Percentiles rank a stretch among this genome's conserved stretches.
Conservation (phyloP, 23 tunicate genomes). For the Clavelina lepadiformis region DNA sequence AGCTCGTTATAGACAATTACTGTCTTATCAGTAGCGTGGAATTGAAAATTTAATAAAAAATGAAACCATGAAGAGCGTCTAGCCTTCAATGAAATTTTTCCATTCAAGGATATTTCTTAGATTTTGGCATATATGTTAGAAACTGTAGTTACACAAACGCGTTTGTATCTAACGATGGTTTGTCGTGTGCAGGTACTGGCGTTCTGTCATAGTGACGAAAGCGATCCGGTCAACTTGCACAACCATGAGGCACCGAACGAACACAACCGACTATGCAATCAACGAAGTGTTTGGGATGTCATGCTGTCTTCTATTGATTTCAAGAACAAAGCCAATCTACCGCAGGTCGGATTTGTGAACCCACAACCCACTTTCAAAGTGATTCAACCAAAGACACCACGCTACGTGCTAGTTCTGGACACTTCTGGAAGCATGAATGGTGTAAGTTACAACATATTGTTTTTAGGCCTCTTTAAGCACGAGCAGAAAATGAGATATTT, state of each 20-base stretch:
- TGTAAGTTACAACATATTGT: slow-evolving; percentile 8
- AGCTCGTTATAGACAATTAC: no score
- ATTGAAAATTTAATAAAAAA: no score
- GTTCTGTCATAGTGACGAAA: slow-evolving; percentile 54
- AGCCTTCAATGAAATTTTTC: no score
- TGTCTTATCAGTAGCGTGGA: no score
- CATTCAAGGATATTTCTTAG: no score
- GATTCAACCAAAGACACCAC: slow-evolving; percentile 19
- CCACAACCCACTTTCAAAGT: slow-evolving; percentile 33
- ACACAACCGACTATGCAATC: slow-evolving; percentile 60
- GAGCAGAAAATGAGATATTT: no score
- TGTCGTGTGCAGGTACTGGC: slow-evolving; percentile 19
- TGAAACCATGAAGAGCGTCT: no score
- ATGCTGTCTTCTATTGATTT: slow-evolving; percentile 43
- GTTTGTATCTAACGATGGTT: no score
- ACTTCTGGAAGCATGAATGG: slow-evolving; percentile 65
- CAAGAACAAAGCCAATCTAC: slow-evolving; percentile 21
- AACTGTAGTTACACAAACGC: no score
- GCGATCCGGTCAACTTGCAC: slow-evolving; percentile 42
- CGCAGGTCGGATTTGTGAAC: slow-evolving; percentile 12
- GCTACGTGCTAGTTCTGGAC: slow-evolving; percentile 58
- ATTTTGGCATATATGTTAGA: no score
- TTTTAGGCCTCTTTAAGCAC: not conserved
- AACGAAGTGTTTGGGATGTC: slow-evolving; percentile 61
- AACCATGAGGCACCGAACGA: slow-evolving; percentile 61